Evolutionary conservation across 2,888 invertebrate genomes (phyloP), one percentile per base, ranked within the genome.

Genomic region (Steinernema hermaphroditum): DNA sequence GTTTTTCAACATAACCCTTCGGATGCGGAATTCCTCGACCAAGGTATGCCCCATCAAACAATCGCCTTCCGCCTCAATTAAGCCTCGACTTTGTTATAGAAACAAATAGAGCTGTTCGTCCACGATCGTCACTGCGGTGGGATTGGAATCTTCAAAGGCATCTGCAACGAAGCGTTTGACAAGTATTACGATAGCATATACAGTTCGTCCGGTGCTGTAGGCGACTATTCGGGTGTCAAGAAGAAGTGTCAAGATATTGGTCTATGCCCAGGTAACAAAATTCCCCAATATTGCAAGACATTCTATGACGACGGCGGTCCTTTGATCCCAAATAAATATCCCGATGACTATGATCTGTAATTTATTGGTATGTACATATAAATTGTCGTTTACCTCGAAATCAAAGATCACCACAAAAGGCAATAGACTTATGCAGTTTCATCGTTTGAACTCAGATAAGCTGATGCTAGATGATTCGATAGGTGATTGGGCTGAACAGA

Each of bases 1-100:
- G 54, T 54, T 54, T 27, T 54, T 54, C 54, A 54, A 27, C 54
- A 54, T 27, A 27, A 54, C 27, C 54, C 54, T 54, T 27, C 22
- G 27, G 6, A 54, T 54, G 54, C 54, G 54, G 54, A 54, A 54
- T 54, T 54, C 54, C 27, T 27, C 54, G 8, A 8, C 54, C 27
- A 54, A 54, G 54, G 54, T 54, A 54, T 27, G 54, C 54, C 24
- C 54, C 54, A 54, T 24, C 54, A 54, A 54, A 27, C 54, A 54
- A 12, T 22, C 22, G 54, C 54, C 4, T 46, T 46, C 22, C 46
- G 46, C n/a, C 22, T 46, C 46, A 46, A 54, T 54, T 54, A 14
- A 54, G 27, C 27, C 37, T 37, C 37, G 54, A 27, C 9, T 14
- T 54, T 2, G 27, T 54, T 54, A 54, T 16, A 54, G 54, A 27